Evolutionary conservation across 2,888 invertebrate genomes (phyloP).

Genomic region (Eupithecia insigniata): DNA sequence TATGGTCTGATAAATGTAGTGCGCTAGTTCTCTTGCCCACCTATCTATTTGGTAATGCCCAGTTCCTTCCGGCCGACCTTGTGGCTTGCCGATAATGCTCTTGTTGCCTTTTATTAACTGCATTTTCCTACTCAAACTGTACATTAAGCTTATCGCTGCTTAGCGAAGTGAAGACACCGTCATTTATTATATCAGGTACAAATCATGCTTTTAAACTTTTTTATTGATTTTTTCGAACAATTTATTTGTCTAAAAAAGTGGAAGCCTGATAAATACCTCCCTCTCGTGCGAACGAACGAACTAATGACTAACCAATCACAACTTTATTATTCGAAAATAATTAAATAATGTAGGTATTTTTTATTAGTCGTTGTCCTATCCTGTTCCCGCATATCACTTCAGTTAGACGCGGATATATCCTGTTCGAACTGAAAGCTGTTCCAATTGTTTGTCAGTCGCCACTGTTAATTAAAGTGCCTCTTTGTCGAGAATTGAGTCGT

Average conservation of each 20-base stretch:
- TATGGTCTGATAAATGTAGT: slow-evolving; percentile 70
- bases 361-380: background rate
- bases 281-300: background rate
- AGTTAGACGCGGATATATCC: slow-evolving; percentile 74
- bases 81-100: slow-evolving; percentile 65
- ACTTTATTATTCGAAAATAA: background rate
- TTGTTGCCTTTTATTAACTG: slow-evolving; percentile 48
- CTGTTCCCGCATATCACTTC: slow-evolving; percentile 31
- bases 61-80: slow-evolving; percentile 78
- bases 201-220: background rate
- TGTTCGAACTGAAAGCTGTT: slow-evolving; percentile 77
- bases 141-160: slow-evolving; percentile 10
- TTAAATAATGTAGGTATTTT: background rate
- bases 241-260: slow-evolving; percentile 13
- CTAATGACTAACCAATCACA: background rate
- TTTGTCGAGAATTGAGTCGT: slow-evolving; percentile 45
- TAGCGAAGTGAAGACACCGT: slow-evolving; percentile 5
- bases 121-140: slow-evolving; percentile 31
- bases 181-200: background rate
- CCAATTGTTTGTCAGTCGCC: slow-evolving; percentile 68
- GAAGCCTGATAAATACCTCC: slow-evolving; percentile 13
- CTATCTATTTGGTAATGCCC: slow-evolving; percentile 75
- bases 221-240: slow-evolving; percentile 14
- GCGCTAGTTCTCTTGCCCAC: slow-evolving; percentile 60
- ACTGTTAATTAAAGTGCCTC: slow-evolving; percentile 72